Percentiles rank a stretch among this genome's conserved stretches.
Evolutionary conservation across 2,797 vertebrate genomes (phyloP).

Genomic region (Oreochromis grahami): DNA sequence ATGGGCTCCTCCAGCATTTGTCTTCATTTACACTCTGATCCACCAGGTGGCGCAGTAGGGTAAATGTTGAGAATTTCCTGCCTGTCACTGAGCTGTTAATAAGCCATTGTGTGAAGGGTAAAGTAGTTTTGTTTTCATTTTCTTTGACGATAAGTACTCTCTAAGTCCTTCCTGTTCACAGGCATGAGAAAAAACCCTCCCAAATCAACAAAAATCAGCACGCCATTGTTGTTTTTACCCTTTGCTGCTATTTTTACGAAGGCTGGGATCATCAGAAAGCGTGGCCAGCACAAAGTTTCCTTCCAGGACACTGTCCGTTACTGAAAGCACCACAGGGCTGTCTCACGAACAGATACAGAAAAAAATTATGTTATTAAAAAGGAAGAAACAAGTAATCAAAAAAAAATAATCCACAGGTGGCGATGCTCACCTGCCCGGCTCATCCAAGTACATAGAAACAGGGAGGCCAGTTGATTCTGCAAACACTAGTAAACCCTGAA

Average conservation of each 20-base stretch:
- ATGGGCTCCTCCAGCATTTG: too few species aligned
- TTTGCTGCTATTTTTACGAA: slow-evolving; percentile 48
- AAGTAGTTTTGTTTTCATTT: neutral
- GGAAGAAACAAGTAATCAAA: neutral
- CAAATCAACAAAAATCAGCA: neutral
- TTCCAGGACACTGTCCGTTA: slow-evolving; percentile 85
- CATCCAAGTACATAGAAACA: slow-evolving; percentile 83
- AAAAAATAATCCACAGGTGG: neutral
- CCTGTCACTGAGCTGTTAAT: neutral
- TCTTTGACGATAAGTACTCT: neutral
- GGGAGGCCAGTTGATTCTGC: slow-evolving; percentile 87
- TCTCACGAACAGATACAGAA: slow-evolving; percentile 8
- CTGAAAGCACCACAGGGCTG: slow-evolving; percentile 86
- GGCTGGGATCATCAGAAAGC: slow-evolving; percentile 73
- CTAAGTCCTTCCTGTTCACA: neutral
- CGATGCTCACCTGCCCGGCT: slow-evolving; percentile 81
- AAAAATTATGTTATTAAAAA: neutral
- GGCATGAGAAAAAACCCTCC: neutral
- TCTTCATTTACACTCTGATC: neutral
- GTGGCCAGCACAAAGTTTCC: slow-evolving; percentile 92
- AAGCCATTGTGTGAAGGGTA: neutral
- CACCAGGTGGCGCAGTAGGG: neutral
- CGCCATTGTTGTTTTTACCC: slow-evolving; percentile 43
- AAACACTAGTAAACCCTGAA: slow-evolving; percentile 85
- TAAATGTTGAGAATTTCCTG: neutral